phyloP scores from a whole-genome alignment of 92 coral and sea anemone species.

The Bergia puertoricense region DNA sequence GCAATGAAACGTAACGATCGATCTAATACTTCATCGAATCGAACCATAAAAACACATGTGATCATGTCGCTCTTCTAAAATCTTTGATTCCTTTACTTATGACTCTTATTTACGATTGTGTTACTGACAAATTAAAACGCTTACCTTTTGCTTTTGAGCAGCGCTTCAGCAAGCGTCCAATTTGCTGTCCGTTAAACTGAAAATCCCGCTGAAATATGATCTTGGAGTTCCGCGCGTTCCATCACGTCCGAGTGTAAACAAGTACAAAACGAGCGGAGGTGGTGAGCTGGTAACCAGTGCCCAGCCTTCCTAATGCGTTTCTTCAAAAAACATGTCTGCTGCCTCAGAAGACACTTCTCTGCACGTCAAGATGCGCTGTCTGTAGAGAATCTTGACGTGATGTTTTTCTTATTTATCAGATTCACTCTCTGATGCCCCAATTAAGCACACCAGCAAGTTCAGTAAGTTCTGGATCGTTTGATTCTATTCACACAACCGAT shows the following conservation, averaged over 20 bases:
- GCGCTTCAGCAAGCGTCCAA: slow-evolving; percentile 14
- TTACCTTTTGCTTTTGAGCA: slow-evolving; percentile 23
- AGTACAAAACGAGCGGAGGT: background rate
- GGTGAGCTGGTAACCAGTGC: background rate
- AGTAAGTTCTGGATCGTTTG: slow-evolving; percentile 26
- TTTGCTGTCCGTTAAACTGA: slow-evolving; percentile 21
- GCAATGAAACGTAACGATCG: slow-evolving; percentile 11
- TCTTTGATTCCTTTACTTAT: slow-evolving; percentile 17
- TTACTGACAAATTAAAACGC: slow-evolving; percentile 29
- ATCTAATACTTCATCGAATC: background rate
- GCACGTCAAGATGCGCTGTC: slow-evolving; percentile 16
- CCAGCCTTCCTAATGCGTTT: slow-evolving; percentile 12
- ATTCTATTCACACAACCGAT: background rate
- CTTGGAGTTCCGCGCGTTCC: slow-evolving; percentile 17
- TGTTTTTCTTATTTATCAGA: slow-evolving; percentile 20
- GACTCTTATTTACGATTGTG: slow-evolving; percentile 14
- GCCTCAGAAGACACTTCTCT: slow-evolving; percentile 21
- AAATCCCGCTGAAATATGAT: slow-evolving; percentile 23
- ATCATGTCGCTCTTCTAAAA: slow-evolving; percentile 20
- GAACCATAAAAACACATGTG: slow-evolving; percentile 2
- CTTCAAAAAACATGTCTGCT: slow-evolving; percentile 1
- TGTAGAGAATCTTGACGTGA: slow-evolving; percentile 9
- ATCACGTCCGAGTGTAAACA: slow-evolving; percentile 11
- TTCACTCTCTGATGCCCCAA: slow-evolving; percentile 20
- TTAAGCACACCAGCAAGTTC: slow-evolving; percentile 18